These are phyloP conservation scores for Sphaerophoria taeniata DNA, from an alignment of 2,888 invertebrate species.

Conservation along the genomic window DNA sequence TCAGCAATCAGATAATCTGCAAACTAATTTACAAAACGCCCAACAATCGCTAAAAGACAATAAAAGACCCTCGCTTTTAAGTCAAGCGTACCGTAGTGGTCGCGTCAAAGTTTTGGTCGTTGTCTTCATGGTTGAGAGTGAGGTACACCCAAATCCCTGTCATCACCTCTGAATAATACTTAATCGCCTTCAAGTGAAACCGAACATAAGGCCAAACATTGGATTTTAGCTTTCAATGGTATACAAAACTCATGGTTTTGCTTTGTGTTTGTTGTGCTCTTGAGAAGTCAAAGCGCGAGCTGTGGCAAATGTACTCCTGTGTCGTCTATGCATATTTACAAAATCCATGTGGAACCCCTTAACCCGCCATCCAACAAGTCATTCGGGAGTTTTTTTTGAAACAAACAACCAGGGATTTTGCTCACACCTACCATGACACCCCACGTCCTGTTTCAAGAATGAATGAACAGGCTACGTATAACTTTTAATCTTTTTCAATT, in stretches of 20 bases:
- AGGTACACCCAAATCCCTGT: conserved; percentile 34
- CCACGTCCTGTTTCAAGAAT: conserved; percentile 31
- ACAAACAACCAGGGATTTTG: conserved; percentile 34
- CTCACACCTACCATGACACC: background rate
- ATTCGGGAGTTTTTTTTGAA: background rate
- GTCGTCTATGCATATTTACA: conserved; percentile 11
- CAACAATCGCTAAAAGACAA: conserved; percentile 30
- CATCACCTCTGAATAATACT: conserved; percentile 33
- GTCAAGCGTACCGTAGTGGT: conserved; percentile 14
- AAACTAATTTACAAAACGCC: conserved; percentile 65
- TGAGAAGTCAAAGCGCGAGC: background rate
- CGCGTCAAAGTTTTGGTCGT: background rate
- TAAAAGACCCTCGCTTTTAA: conserved; percentile 1
- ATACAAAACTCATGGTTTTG: background rate
- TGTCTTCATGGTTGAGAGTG: background rate
- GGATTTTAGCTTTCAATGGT: conserved; percentile 50
- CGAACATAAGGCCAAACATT: conserved; percentile 6
- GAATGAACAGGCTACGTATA: conserved; percentile 21
- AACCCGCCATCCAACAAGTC: background rate
- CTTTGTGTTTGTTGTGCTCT: background rate
- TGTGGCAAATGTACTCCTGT: conserved; percentile 3
- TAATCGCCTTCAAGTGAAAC: conserved; percentile 18
- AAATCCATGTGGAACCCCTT: background rate
- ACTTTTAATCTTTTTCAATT: conserved; percentile 71
- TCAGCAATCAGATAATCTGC: conserved; percentile 56